These are phyloP conservation scores for Myrmecobius fasciatus DNA, from an alignment of 2,113 vertebrate genomes.

Conservation along the genomic window DNA sequence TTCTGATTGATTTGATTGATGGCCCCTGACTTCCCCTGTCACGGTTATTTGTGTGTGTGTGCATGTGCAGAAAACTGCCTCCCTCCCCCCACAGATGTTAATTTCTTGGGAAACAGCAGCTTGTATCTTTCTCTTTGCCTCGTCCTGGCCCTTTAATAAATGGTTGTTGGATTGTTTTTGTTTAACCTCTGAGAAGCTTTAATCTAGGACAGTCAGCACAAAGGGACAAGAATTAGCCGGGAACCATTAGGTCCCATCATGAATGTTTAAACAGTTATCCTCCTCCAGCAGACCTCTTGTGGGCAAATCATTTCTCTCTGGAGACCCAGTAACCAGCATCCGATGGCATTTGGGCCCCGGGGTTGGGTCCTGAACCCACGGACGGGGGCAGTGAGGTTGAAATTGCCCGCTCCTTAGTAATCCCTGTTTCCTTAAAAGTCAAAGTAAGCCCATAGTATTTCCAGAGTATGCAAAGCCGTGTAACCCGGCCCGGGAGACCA, in stretches of 20 bases:
- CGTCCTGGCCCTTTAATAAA: neutral
- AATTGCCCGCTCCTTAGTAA: slow-evolving; percentile 4
- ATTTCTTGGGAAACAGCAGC: neutral
- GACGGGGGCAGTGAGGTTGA: neutral
- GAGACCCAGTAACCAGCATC: neutral
- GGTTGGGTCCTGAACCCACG: neutral
- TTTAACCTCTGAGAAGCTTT: neutral
- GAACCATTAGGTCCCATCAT: neutral
- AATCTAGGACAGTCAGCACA: neutral
- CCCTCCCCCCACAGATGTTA: neutral
- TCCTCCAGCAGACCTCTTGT: neutral
- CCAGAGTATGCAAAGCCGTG: neutral
- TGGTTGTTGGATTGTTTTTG: neutral
- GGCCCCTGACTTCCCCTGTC: neutral
- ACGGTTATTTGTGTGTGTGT: neutral
- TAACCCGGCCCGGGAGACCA: neutral
- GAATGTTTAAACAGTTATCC: neutral
- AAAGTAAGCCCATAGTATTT: neutral
- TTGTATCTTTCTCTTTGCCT: neutral
- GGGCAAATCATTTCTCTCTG: neutral
- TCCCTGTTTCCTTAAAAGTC: slow-evolving; percentile 30
- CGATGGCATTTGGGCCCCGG: neutral
- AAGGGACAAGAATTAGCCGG: slow-evolving; percentile 4
- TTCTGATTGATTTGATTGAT: neutral
- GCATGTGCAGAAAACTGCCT: neutral